Conservation (phyloP, 2,888 invertebrate species). For the Heliconius sara region DNA sequence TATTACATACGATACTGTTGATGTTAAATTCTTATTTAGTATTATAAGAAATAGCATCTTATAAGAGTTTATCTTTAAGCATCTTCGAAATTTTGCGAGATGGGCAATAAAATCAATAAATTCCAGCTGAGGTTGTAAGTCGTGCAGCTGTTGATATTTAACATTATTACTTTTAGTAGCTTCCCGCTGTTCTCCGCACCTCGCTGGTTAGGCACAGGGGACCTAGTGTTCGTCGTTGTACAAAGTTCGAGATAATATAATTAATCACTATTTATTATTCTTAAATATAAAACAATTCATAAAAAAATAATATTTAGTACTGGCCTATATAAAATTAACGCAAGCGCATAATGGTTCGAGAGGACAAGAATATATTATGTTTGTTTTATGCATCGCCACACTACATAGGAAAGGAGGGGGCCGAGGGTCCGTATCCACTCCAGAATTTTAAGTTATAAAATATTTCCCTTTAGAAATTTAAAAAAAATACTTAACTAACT, state of each 20-base stretch:
- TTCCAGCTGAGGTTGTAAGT: neutral
- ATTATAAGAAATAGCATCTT: neutral
- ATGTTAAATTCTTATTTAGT: neutral
- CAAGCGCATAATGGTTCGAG: too few relatives aligned
- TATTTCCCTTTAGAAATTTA: too few relatives aligned
- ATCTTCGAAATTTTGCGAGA: neutral
- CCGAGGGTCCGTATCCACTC: too few relatives aligned
- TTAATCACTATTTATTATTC: neutral
- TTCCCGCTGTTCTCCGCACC: too few relatives aligned
- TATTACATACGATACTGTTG: neutral
- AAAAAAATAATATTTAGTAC: conserved; percentile 34
- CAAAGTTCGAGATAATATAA: neutral
- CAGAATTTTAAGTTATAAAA: too few relatives aligned
- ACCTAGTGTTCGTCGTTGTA: too few relatives aligned
- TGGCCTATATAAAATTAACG: too few relatives aligned
- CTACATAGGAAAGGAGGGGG: too few relatives aligned
- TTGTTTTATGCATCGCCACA: too few relatives aligned
- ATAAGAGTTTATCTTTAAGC: neutral
- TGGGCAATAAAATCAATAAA: neutral
- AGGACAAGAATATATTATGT: too few relatives aligned
- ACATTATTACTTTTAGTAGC: neutral
- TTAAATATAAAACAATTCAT: conserved; percentile 10
- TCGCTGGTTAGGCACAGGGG: too few relatives aligned
- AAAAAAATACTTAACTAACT: too few relatives aligned
- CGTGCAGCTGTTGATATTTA: neutral